Percentiles rank a stretch among this genome's conserved stretches.
Conservation (phyloP, 2,113 vertebrate genomes). For the Micronycteris hirsuta region DNA sequence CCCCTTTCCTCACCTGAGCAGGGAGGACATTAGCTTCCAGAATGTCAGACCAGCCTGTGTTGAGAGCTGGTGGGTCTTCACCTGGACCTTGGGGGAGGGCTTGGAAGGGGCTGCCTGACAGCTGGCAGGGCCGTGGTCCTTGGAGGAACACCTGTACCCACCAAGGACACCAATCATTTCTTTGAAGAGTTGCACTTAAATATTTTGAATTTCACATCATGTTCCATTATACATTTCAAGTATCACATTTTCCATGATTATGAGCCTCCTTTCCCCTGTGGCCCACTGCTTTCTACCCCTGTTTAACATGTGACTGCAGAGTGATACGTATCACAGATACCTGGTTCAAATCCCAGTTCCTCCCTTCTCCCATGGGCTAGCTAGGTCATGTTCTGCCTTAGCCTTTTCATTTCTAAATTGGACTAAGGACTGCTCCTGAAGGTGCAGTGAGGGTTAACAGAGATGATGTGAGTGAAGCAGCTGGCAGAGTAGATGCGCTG, state of each 20-base stretch:
- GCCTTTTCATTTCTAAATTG: background rate
- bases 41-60: background rate
- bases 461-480: background rate
- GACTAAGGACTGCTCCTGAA: accelerated
- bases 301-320: accelerated
- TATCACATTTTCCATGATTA: background rate
- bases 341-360: background rate
- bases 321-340: accelerated
- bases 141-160: accelerated
- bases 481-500: accelerated
- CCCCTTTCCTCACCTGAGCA: background rate
- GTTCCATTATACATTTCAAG: background rate
- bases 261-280: background rate
- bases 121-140: accelerated
- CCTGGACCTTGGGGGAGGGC: too few relatives aligned
- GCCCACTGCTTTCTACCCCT: background rate
- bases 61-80: accelerated
- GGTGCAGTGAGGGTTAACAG: too few relatives aligned
- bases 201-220: background rate
- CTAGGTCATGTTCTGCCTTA: background rate
- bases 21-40: background rate
- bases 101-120: background rate
- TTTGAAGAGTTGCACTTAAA: background rate
- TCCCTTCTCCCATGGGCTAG: accelerated
- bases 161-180: background rate